Percentiles rank a stretch among this genome's conserved stretches.
phyloP scores from a whole-genome alignment of 2,113 vertebrate species.

The Otis tarda region DNA sequence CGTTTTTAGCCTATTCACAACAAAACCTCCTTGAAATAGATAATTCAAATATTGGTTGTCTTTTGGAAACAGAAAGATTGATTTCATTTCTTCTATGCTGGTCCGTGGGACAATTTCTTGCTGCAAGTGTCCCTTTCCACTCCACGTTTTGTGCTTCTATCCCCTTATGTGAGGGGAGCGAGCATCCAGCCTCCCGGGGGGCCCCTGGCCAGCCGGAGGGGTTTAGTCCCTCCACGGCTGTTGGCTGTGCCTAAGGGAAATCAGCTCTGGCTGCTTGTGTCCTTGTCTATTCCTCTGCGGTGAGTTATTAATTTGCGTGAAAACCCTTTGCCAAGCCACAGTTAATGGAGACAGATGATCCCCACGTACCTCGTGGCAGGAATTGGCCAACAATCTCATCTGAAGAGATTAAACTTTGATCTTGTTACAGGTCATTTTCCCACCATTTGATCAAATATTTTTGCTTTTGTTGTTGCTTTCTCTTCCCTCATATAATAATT shows the following conservation, averaged over 20 bases:
- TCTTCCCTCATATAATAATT: neutral
- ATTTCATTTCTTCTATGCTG: rapidly evolving
- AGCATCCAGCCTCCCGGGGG: neutral
- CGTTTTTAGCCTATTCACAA: neutral
- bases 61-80: neutral
- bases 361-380: slow-evolving; percentile 42
- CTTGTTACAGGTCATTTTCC: slow-evolving; percentile 61
- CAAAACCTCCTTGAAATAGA: neutral
- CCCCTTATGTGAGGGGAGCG: rapidly evolving
- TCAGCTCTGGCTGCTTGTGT: neutral
- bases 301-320: slow-evolving; percentile 59
- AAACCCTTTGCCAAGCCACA: slow-evolving; percentile 48
- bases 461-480: neutral
- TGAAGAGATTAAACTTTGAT: slow-evolving; percentile 69
- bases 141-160: neutral
- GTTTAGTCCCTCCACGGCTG: neutral
- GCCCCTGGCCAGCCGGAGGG: neutral
- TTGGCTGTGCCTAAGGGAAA: neutral
- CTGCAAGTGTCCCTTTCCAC: neutral
- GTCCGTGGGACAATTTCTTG: neutral
- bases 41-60: neutral
- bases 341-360: slow-evolving; percentile 70
- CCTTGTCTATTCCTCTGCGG: slow-evolving; percentile 15
- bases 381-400: slow-evolving; percentile 59
- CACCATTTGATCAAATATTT: slow-evolving; percentile 52